A percentile compares a stretch with the other conserved stretches of the same genome.
Evolutionary conservation across 64 coral and sea anemone genomes (phyloP).

Genomic region (Trachythela sp.): DNA sequence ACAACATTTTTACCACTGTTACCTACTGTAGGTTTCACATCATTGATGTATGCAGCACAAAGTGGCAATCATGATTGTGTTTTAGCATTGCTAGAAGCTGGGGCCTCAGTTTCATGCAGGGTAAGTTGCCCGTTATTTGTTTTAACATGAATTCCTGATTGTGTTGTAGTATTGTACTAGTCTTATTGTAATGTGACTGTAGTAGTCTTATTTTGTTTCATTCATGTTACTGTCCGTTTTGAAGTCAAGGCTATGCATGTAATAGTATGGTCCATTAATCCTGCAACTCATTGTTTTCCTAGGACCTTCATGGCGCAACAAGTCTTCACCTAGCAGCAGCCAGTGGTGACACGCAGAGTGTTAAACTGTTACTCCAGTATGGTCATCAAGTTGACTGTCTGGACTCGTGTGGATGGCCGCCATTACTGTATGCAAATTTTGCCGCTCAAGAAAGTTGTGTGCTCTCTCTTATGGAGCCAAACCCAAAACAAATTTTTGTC

Average conservation of each 20-base stretch:
- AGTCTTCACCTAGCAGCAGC: constrained; percentile 80
- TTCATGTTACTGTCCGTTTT: too few species aligned
- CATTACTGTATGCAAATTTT: constrained; percentile 87
- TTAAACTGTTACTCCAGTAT: constrained; percentile 62
- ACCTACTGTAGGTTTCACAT: constrained; percentile 66
- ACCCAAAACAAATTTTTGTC: constrained; percentile 85
- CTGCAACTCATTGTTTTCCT: neutral
- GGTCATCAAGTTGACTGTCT: constrained; percentile 76
- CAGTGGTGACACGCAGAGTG: constrained; percentile 69
- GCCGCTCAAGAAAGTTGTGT: constrained; percentile 92
- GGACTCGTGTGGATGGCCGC: constrained; percentile 88
- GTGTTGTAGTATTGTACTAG: too few species aligned
- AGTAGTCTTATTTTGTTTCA: too few species aligned
- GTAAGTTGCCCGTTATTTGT: constrained; percentile 13
- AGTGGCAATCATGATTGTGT: constrained; percentile 66
- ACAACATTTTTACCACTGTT: too few species aligned
- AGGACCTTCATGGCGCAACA: constrained; percentile 83
- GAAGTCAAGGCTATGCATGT: too few species aligned
- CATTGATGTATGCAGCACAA: constrained; percentile 86
- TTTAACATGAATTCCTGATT: too few species aligned
- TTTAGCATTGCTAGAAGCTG: constrained; percentile 55
- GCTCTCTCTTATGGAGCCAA: constrained; percentile 86
- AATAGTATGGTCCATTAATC: too few species aligned
- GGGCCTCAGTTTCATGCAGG: constrained; percentile 50
- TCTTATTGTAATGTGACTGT: too few species aligned